A percentile compares a stretch with the other conserved stretches of the same genome.
These are phyloP conservation scores for Dicentrarchus labrax DNA, from an alignment of 2,113 vertebrate genomes.

Conservation along the genomic window DNA sequence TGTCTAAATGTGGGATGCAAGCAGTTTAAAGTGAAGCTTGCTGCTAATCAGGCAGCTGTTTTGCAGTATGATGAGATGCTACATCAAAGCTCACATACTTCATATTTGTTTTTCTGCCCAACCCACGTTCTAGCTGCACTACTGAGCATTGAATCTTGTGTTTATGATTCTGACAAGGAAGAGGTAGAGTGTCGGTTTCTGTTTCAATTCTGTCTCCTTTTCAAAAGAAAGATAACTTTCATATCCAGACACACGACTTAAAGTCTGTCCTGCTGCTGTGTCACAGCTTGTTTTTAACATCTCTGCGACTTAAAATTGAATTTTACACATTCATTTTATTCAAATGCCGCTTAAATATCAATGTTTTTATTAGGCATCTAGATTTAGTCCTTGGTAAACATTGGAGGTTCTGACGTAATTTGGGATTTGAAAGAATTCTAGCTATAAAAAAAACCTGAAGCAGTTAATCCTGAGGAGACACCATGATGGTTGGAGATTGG, in stretches of 20 bases:
- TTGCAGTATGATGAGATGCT: conserved; percentile 58
- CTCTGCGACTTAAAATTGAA: neutral
- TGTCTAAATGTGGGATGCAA: neutral
- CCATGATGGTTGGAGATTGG: neutral
- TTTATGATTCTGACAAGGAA: neutral
- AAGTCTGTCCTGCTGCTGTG: conserved; percentile 33
- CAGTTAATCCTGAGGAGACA: neutral
- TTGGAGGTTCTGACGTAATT: neutral
- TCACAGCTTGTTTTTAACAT: conserved; percentile 22
- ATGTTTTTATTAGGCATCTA: neutral
- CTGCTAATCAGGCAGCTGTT: conserved; percentile 54
- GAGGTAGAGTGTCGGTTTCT: conserved; percentile 34
- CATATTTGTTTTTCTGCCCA: conserved; percentile 14
- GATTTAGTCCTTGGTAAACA: neutral
- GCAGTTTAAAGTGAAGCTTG: conserved; percentile 3
- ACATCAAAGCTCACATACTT: conserved; percentile 38
- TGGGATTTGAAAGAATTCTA: neutral
- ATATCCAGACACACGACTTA: conserved; percentile 15
- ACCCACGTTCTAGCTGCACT: neutral
- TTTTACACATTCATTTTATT: too few species aligned
- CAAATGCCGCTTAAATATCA: neutral
- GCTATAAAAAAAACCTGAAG: neutral
- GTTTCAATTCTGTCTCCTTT: conserved; percentile 68
- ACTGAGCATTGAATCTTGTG: neutral
- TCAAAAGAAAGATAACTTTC: conserved; percentile 25